Conservation (phyloP, 1,140 invertebrate genomes). For the Ruditapes philippinarum region DNA sequence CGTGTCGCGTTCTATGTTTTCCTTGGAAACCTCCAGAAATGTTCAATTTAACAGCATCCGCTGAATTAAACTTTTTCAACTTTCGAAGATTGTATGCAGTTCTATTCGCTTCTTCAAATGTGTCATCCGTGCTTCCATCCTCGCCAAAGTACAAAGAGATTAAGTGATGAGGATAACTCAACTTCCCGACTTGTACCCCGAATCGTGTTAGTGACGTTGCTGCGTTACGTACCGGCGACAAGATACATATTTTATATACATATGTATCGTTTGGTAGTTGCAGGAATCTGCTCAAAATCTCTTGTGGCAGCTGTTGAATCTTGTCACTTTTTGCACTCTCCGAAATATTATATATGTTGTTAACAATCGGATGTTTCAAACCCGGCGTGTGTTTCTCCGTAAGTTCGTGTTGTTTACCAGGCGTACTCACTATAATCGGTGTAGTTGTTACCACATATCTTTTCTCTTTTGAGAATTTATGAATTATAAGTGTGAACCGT, state of each 20-base stretch:
- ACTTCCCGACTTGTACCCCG: slow-evolving; percentile 67
- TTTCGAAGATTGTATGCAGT: slow-evolving; percentile 69
- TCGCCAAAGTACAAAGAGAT: slow-evolving; percentile 83
- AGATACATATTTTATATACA: slow-evolving; percentile 74
- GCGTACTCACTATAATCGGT: too few relatives aligned
- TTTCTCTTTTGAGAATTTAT: too few relatives aligned
- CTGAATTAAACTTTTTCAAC: slow-evolving; percentile 64
- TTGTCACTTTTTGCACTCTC: slow-evolving; percentile 68
- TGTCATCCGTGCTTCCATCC: slow-evolving; percentile 82
- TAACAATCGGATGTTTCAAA: too few relatives aligned
- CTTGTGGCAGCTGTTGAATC: slow-evolving; percentile 58
- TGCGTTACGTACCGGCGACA: slow-evolving; percentile 82
- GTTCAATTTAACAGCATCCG: slow-evolving; percentile 74
- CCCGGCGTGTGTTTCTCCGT: too few relatives aligned
- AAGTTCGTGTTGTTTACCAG: too few relatives aligned
- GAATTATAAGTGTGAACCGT: too few relatives aligned
- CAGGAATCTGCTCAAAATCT: slow-evolving; percentile 65
- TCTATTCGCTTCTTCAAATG: slow-evolving; percentile 66
- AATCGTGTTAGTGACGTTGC: slow-evolving; percentile 71
- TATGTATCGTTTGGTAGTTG: slow-evolving; percentile 58
- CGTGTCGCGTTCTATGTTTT: slow-evolving; percentile 62
- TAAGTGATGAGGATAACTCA: slow-evolving; percentile 79
- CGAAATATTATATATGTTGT: slow-evolving; percentile 75
- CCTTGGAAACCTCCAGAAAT: slow-evolving; percentile 68
- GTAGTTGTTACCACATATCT: too few relatives aligned